These are phyloP conservation scores for Chloroclysta siterata DNA, from an alignment of 2,888 invertebrate species.

Conservation along the genomic window DNA sequence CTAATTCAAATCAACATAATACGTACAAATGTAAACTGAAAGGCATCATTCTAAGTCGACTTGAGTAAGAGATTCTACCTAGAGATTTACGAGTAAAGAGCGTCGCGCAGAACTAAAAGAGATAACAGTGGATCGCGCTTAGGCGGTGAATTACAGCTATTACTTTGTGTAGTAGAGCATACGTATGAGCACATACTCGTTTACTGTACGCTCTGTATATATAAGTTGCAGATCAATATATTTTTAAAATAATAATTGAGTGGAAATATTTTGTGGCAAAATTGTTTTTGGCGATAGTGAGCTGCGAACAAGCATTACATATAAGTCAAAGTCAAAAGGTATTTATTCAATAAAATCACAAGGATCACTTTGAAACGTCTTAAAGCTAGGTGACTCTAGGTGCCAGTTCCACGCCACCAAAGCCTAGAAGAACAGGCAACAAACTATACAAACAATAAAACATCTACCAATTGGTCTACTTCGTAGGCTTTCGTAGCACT, in stretches of 20 bases:
- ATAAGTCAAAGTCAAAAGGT: too few relatives aligned
- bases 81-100: slow-evolving; percentile 64
- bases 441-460: not conserved
- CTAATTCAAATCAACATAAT: slow-evolving; percentile 53
- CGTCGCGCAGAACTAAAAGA: slow-evolving; percentile 67
- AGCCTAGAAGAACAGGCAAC: too few relatives aligned
- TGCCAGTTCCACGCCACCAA: too few relatives aligned
- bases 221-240: too few relatives aligned
- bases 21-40: slow-evolving; percentile 70
- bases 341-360: too few relatives aligned
- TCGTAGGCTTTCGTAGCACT: slow-evolving; percentile 2
- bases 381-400: too few relatives aligned
- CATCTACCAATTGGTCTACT: not conserved
- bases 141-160: slow-evolving; percentile 69
- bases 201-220: not conserved
- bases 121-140: slow-evolving; percentile 70
- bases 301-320: too few relatives aligned
- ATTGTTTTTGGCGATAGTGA: too few relatives aligned
- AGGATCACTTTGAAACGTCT: too few relatives aligned
- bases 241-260: too few relatives aligned
- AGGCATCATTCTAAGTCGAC: slow-evolving; percentile 71
- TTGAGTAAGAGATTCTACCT: slow-evolving; percentile 61
- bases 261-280: too few relatives aligned
- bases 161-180: slow-evolving; percentile 62
- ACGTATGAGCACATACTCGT: not conserved